A percentile compares a stretch with the other conserved stretches of the same genome.
These are phyloP conservation scores for Serinus canaria DNA, from an alignment of 2,113 vertebrate genomes.

Conservation along the genomic window DNA sequence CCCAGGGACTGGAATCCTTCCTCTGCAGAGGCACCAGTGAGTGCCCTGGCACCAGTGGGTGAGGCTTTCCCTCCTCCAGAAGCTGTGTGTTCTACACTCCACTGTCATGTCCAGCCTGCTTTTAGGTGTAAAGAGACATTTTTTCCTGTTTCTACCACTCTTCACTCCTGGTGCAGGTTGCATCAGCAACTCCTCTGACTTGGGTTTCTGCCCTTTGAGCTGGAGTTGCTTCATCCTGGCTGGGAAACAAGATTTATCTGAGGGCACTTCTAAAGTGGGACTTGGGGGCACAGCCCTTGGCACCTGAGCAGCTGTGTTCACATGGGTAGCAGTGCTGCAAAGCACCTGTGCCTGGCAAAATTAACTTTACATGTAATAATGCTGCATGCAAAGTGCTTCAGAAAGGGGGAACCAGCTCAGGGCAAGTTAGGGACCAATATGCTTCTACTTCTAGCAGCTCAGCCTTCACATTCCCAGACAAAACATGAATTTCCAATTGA, in stretches of 20 bases:
- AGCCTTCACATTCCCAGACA: neutral
- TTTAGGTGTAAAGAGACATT: neutral
- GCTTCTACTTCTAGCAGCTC: neutral
- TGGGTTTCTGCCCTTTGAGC: neutral
- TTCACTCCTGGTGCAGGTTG: neutral
- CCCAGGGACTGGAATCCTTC: neutral
- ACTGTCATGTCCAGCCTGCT: neutral
- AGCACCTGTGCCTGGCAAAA: neutral
- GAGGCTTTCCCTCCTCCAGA: neutral
- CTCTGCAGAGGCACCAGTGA: neutral
- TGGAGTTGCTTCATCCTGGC: neutral
- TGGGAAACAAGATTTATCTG: neutral
- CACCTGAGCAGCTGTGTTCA: neutral
- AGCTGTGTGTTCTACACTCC: neutral
- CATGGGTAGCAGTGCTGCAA: fast-evolving
- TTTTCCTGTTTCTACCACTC: neutral
- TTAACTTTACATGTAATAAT: fast-evolving
- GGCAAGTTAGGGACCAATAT: neutral
- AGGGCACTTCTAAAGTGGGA: neutral
- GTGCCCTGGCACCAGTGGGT: neutral
- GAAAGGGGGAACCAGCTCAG: neutral
- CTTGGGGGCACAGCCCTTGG: neutral
- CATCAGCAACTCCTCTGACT: neutral
- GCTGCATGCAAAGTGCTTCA: fast-evolving
- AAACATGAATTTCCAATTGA: neutral